Percentiles rank a stretch among this genome's conserved stretches.
phyloP scores from a whole-genome alignment of 2,113 vertebrate genomes.

The Elephantulus edwardii region DNA sequence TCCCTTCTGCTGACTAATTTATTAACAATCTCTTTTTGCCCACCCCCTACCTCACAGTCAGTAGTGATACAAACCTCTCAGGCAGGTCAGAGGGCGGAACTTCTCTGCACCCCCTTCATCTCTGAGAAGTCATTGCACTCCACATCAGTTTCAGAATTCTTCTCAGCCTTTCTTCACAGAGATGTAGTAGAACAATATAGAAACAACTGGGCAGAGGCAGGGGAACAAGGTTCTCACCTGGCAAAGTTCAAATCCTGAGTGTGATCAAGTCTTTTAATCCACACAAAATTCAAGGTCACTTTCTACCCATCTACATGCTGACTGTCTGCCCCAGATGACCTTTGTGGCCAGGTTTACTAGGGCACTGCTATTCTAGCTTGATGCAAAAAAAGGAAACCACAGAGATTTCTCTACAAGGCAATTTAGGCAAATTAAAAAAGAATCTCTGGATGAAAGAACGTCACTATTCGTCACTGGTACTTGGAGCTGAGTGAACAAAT shows the following conservation, averaged over 20 bases:
- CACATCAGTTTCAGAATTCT: background rate
- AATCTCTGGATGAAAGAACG: background rate
- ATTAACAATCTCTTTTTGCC: constrained; percentile 13
- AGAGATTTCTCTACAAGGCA: background rate
- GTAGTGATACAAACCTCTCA: background rate
- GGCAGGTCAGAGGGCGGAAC: background rate
- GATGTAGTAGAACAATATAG: background rate
- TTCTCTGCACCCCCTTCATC: background rate
- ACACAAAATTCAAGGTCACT: background rate
- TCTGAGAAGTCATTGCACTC: background rate
- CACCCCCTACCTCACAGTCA: background rate
- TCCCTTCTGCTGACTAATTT: background rate
- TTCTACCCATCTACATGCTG: background rate
- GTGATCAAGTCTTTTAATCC: background rate
- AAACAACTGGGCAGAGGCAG: background rate
- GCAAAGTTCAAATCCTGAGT: background rate
- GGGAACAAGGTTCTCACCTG: no score
- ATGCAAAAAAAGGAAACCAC: background rate
- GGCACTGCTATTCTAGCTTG: background rate
- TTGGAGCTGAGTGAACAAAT: background rate
- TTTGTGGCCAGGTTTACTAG: background rate
- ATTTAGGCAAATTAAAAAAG: background rate
- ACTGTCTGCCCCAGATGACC: background rate
- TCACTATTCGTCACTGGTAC: background rate
- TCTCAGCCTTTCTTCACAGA: background rate